A percentile compares a stretch with the other conserved stretches of the same genome.
These are phyloP conservation scores for Gerris lacustris DNA, from an alignment of 2,888 invertebrate genomes.

Conservation along the genomic window DNA sequence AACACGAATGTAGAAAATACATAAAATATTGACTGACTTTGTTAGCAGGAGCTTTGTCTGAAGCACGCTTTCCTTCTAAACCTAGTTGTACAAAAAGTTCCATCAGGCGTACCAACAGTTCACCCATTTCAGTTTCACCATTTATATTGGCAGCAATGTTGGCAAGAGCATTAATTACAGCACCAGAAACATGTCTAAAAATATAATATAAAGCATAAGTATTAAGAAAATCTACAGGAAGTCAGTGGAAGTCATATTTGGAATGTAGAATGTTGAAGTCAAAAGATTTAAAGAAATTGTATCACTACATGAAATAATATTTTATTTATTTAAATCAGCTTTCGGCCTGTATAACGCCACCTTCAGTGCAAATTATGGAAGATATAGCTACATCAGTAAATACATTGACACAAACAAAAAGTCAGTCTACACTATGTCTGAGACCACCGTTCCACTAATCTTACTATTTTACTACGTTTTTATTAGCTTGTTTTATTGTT, in stretches of 20 bases:
- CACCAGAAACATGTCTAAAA: conserved; percentile 72
- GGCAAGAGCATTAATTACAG: conserved; percentile 91
- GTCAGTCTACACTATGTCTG: too few relatives aligned
- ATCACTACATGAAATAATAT: too few relatives aligned
- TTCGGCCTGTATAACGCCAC: too few relatives aligned
- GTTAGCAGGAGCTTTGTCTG: conserved; percentile 71
- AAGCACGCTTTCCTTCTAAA: conserved; percentile 87
- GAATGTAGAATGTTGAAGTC: conserved; percentile 5
- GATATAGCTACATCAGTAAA: too few relatives aligned
- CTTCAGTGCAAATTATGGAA: too few relatives aligned
- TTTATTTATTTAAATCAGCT: too few relatives aligned
- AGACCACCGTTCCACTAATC: too few relatives aligned
- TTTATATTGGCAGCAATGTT: conserved; percentile 91
- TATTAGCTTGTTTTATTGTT: too few relatives aligned
- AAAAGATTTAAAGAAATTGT: background rate
- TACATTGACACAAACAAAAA: too few relatives aligned
- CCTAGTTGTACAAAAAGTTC: conserved; percentile 97
- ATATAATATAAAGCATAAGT: background rate
- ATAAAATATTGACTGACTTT: conserved; percentile 37
- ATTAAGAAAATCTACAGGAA: conserved; percentile 5
- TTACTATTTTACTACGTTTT: too few relatives aligned
- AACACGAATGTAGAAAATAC: too few relatives aligned
- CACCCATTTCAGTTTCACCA: conserved; percentile 71
- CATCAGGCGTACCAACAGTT: conserved; percentile 73
- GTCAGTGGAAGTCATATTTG: background rate